Evolutionary conservation across 2,888 invertebrate species (phyloP).

Genomic region (Pollenia amentaria): DNA sequence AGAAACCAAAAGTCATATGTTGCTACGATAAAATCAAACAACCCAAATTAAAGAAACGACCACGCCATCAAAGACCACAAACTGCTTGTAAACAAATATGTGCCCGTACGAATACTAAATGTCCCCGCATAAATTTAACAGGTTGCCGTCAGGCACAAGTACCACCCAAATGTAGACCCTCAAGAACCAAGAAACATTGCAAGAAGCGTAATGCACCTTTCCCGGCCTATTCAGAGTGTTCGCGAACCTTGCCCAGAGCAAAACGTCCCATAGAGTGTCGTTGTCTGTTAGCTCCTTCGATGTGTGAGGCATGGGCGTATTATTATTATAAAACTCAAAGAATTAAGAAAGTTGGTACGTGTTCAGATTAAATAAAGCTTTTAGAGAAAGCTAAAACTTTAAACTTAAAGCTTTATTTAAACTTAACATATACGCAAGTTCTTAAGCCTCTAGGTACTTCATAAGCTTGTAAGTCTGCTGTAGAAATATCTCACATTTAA

Average conservation of each 20-base stretch:
- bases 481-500: no score
- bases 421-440: neutral
- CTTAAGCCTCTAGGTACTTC: neutral
- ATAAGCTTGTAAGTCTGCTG: no score
- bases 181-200: constrained; percentile 16
- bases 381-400: neutral
- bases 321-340: constrained; percentile 21
- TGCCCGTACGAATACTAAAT: neutral
- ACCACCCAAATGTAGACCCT: constrained; percentile 71
- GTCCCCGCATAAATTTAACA: constrained; percentile 36
- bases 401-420: neutral
- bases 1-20: constrained; percentile 78
- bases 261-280: constrained; percentile 74
- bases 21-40: constrained; percentile 70
- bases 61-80: constrained; percentile 32
- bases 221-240: constrained; percentile 76
- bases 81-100: constrained; percentile 55
- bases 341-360: constrained; percentile 8
- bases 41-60: constrained; percentile 67
- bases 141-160: constrained; percentile 57
- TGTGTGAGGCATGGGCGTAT: constrained; percentile 75
- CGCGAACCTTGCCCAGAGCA: constrained; percentile 31
- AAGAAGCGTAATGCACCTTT: constrained; percentile 73
- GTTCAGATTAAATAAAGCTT: constrained; percentile 2
- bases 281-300: constrained; percentile 72